Base-by-base conservation (phyloP, 2,797 vertebrate genomes). In the Pterois miles region DNA sequence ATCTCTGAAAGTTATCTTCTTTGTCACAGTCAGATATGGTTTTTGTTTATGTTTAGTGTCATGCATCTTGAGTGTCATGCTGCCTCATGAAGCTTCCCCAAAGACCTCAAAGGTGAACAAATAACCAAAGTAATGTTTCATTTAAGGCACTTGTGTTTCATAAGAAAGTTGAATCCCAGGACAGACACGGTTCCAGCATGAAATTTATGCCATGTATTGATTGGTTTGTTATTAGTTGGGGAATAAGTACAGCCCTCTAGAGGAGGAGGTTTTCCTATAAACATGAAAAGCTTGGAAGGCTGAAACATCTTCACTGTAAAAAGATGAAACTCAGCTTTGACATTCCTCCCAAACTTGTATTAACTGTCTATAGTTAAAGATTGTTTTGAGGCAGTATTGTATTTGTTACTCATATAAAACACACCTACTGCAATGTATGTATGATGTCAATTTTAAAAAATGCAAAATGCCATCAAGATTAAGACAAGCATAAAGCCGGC, bases 161-260 rank as follows among this genome's bases (percentile, higher is more conserved):
- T 53, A 23, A 23, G 5, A 53, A 2, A 22, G 56, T 58, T 58
- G 10, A 58, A 58, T 58, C 20, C 56, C 29, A 18, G 18, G 27
- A 31, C 5, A 18, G 18, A 20, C 56, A 7, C 31, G 33, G 33
- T 31, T 59, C 22, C 34, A 62, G 36, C 27, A 54, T 62, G 25
- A 76, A 16, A 62, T 56, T 52, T 31, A 74, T 75, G 82, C 78
- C 67, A 60, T 63, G 71, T 92, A 91, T 92, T 86, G 90, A 91
- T 89, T 88, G 86, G 85, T 89, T 85, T 89, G 80, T 91, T 92
- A 91, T 92, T 91, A 91, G 88, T 81, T 85, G 78, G 80, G 82
- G 86, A 83, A 80, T 86, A 70, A 74, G 23, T 12, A 33, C 22
- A 13, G 57, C 57, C 53, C 80, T 68, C 73, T 7, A 48, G 74